Evolutionary conservation across 2,113 vertebrate species (phyloP).

Genomic region (Mustela lutreola): DNA sequence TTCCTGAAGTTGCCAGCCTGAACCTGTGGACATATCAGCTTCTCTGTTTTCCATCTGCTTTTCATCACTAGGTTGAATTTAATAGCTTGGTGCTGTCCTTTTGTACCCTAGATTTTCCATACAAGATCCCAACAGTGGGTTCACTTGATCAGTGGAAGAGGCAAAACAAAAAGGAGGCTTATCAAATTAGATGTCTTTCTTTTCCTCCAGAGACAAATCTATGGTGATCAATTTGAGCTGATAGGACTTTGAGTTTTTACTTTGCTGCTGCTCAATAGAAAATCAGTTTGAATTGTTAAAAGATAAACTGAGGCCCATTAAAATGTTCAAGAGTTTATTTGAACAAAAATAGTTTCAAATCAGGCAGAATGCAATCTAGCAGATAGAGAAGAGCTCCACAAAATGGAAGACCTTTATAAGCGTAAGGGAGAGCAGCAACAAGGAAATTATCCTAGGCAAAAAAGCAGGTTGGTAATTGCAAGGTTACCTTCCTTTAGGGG

Average conservation of each 20-base stretch:
- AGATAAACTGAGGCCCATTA: not conserved
- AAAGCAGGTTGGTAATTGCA: not conserved
- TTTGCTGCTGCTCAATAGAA: not conserved
- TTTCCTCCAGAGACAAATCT: not conserved
- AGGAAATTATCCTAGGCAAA: not conserved
- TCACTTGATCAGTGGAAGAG: not conserved
- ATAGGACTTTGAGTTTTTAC: not conserved
- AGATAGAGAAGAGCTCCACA: not conserved
- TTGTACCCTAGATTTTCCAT: not conserved
- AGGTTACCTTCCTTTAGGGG: not conserved
- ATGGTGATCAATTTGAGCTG: not conserved
- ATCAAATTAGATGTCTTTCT: not conserved
- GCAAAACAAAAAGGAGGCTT: not conserved
- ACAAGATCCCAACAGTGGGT: not conserved
- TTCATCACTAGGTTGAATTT: not conserved
- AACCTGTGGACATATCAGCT: not conserved
- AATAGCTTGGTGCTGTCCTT: not conserved
- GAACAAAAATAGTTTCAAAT: not conserved
- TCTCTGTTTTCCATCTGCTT: not conserved
- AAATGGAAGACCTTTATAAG: not conserved
- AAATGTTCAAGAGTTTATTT: not conserved
- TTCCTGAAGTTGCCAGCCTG: not conserved
- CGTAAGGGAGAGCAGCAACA: not conserved
- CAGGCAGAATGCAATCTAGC: not conserved
- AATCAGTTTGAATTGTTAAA: not conserved